Evolutionary conservation across 2,888 invertebrate species (phyloP).

Genomic region (Ectemnius continuus): DNA sequence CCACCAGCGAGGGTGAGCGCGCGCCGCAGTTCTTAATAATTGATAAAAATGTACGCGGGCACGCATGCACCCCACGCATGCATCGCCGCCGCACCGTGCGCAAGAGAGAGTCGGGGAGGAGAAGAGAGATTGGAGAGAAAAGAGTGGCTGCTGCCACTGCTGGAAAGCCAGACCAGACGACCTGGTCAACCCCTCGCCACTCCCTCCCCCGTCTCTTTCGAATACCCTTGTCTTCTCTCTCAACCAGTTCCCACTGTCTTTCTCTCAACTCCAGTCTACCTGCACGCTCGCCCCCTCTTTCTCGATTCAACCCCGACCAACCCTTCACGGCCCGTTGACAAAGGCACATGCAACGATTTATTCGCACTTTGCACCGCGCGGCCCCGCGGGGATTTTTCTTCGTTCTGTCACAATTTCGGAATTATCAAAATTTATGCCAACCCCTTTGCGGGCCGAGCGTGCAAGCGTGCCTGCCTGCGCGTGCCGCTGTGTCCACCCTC

Average conservation of each 20-base stretch:
- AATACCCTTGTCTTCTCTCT: constrained; percentile 5
- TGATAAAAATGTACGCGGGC: constrained; percentile 77
- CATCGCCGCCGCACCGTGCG: not conserved
- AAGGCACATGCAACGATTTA: constrained; percentile 75
- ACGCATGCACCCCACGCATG: constrained; percentile 59
- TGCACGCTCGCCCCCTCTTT: constrained; percentile 25
- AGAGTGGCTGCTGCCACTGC: no score
- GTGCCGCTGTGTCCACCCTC: constrained; percentile 17
- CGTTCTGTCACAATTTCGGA: constrained; percentile 74
- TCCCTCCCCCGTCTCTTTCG: constrained; percentile 16
- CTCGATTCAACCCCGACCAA: constrained; percentile 17
- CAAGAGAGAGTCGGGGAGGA: constrained; percentile 21
- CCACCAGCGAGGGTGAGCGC: constrained; percentile 49
- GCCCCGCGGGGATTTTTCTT: constrained; percentile 73
- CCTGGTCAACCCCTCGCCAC: constrained; percentile 45
- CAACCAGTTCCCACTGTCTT: not conserved
- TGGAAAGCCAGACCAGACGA: constrained; percentile 56
- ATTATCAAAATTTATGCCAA: constrained; percentile 76
- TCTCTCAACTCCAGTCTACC: constrained; percentile 1
- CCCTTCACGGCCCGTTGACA: constrained; percentile 66
- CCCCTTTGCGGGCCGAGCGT: constrained; percentile 24
- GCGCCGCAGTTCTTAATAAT: constrained; percentile 76
- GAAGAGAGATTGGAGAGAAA: no score
- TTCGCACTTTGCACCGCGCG: constrained; percentile 73
- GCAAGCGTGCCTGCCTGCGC: no score